Conservation (phyloP, 2,113 vertebrate genomes). For the Python bivittatus region DNA sequence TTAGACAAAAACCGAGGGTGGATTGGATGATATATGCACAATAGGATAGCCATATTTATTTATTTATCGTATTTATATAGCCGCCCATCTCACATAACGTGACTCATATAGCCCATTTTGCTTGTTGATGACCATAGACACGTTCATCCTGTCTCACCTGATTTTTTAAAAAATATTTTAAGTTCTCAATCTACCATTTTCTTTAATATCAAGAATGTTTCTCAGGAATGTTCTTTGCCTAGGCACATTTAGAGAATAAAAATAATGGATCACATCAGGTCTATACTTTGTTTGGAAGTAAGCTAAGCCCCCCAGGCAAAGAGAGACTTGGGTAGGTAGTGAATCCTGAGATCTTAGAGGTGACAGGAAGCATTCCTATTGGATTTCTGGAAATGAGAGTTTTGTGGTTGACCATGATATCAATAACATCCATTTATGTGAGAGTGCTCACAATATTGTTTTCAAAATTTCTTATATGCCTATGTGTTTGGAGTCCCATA, state of each 20-base stretch:
- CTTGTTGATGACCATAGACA: not conserved
- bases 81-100: no score
- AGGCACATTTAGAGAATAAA: not conserved
- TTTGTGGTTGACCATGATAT: not conserved
- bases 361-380: not conserved
- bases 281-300: not conserved
- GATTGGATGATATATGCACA: not conserved
- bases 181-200: not conserved
- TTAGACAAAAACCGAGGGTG: not conserved
- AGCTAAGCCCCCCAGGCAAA: not conserved
- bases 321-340: not conserved
- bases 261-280: not conserved
- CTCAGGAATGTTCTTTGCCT: not conserved
- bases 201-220: not conserved
- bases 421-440: not conserved
- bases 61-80: no score
- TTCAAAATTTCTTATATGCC: not conserved
- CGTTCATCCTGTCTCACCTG: not conserved
- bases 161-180: not conserved
- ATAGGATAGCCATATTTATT: no score
- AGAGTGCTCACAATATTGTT: not conserved
- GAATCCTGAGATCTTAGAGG: not conserved
- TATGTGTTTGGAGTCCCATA: not conserved
- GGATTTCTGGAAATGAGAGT: not conserved
- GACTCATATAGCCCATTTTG: not conserved